Evolutionary conservation across 2,113 vertebrate genomes (phyloP).

Genomic region (Cyphomyrus plagiostoma): DNA sequence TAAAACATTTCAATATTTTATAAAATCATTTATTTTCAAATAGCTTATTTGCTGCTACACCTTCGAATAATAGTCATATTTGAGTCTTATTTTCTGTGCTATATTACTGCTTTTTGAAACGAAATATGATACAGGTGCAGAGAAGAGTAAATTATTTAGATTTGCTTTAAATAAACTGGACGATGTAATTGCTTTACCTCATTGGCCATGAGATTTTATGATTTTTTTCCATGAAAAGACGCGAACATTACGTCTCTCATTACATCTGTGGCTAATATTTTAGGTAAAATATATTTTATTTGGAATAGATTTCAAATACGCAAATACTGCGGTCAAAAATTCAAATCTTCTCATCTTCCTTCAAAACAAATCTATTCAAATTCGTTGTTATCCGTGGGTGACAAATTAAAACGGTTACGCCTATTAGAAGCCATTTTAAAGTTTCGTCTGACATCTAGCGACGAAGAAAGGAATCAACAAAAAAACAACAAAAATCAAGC

Average conservation of each 20-base stretch:
- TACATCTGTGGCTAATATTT: background rate
- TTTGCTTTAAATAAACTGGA: background rate
- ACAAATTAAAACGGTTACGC: background rate
- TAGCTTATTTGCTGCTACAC: background rate
- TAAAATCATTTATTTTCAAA: background rate
- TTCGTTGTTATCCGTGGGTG: background rate
- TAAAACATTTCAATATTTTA: background rate
- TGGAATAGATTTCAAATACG: background rate
- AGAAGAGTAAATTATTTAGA: background rate
- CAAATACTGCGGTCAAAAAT: background rate
- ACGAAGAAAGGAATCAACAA: background rate
- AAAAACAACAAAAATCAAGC: background rate
- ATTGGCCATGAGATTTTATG: background rate
- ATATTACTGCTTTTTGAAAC: background rate
- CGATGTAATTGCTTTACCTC: background rate
- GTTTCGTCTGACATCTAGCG: constrained; percentile 38
- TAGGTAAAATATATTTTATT: background rate
- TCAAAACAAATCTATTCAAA: background rate
- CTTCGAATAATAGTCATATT: background rate
- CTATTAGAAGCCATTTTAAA: background rate
- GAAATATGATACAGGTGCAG: background rate
- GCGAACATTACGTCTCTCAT: background rate
- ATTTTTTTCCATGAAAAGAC: background rate
- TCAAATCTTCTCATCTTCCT: background rate
- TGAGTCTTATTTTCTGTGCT: background rate